Percentiles rank a stretch among this genome's conserved stretches.
These are phyloP conservation scores for Dermochelys coriacea DNA, from an alignment of 2,797 vertebrate species.

Conservation along the genomic window DNA sequence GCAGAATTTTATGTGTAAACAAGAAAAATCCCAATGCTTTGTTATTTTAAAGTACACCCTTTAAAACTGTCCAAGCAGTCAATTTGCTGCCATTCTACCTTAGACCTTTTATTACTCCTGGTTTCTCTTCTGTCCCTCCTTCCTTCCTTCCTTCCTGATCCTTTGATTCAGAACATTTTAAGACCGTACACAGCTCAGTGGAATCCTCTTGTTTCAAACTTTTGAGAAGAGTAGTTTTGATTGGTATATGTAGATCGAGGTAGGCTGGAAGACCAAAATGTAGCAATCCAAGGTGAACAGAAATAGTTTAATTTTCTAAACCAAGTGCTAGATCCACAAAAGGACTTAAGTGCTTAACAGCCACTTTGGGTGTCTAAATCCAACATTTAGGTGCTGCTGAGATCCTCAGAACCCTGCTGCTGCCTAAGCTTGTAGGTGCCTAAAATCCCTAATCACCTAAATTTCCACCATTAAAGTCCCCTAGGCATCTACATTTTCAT, in stretches of 20 bases:
- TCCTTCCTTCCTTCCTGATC: not conserved
- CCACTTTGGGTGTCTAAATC: not conserved
- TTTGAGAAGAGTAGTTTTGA: not conserved
- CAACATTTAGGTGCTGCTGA: too few species aligned
- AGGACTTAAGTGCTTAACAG: not conserved
- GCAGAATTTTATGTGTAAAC: not conserved
- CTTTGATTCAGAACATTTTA: not conserved
- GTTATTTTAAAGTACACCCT: not conserved
- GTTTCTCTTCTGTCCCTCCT: not conserved
- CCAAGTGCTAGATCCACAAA: not conserved
- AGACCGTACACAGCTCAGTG: not conserved
- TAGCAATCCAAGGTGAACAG: not conserved
- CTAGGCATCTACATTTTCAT: not conserved
- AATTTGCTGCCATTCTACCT: not conserved
- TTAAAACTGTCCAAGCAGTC: not conserved
- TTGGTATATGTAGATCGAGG: not conserved
- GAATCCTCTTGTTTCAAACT: not conserved
- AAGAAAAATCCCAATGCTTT: too few species aligned
- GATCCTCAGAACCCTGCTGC: not conserved
- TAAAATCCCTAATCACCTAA: not conserved
- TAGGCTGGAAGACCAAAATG: not conserved
- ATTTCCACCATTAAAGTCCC: too few species aligned
- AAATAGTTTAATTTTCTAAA: not conserved
- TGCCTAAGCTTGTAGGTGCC: not conserved
- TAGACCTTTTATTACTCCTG: not conserved